A percentile compares a stretch with the other conserved stretches of the same genome.
Evolutionary conservation across 2,888 invertebrate species (phyloP).

Genomic region (Onchidella celtica): DNA sequence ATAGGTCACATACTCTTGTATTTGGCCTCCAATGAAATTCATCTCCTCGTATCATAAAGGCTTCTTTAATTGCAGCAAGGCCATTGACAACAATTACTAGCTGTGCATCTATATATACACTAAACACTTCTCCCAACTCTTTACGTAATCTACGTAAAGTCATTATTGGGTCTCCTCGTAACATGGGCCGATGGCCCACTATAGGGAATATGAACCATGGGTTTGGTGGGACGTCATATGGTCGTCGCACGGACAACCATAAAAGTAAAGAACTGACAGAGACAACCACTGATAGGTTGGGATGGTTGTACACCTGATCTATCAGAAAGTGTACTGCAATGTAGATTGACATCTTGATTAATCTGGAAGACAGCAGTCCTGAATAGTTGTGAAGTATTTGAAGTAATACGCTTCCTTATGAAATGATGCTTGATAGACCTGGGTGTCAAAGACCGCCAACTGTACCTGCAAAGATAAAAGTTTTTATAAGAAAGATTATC

Average conservation of each 20-base stretch:
- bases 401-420: too few relatives aligned
- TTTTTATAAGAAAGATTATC: too few relatives aligned
- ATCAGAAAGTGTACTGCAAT: slow-evolving; percentile 47
- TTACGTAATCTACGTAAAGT: slow-evolving; percentile 44
- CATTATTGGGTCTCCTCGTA: slow-evolving; percentile 45
- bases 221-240: slow-evolving; percentile 43
- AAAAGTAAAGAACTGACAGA: slow-evolving; percentile 41
- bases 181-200: slow-evolving; percentile 42
- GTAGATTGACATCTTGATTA: slow-evolving; percentile 36
- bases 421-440: too few relatives aligned
- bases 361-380: too few relatives aligned
- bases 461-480: too few relatives aligned
- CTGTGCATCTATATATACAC: slow-evolving; percentile 53
- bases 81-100: slow-evolving; percentile 53
- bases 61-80: slow-evolving; percentile 51
- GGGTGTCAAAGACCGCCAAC: too few relatives aligned
- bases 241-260: slow-evolving; percentile 45
- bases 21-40: slow-evolving; percentile 55
- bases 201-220: slow-evolving; percentile 49
- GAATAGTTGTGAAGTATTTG: too few relatives aligned
- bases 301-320: slow-evolving; percentile 44
- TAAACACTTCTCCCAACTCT: slow-evolving; percentile 55
- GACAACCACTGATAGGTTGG: slow-evolving; percentile 46
- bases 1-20: slow-evolving; percentile 53
- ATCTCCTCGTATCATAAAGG: slow-evolving; percentile 48